These are phyloP conservation scores for Hydrotaea diabolus DNA, from an alignment of 2,888 invertebrate species.

Conservation along the genomic window DNA sequence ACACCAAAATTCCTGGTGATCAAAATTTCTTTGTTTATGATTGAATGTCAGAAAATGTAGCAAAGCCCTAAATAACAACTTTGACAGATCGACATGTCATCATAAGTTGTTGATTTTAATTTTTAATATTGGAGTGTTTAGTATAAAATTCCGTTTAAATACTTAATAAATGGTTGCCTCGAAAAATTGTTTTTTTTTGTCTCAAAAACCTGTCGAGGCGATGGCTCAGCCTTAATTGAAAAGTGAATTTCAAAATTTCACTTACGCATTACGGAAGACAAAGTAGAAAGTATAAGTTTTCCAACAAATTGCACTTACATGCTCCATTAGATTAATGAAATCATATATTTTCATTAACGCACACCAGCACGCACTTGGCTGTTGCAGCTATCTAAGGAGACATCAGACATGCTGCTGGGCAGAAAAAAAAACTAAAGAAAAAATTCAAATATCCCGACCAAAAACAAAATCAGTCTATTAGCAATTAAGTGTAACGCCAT, in stretches of 20 bases:
- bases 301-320: constrained; percentile 16
- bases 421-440: neutral
- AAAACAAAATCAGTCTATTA: constrained; percentile 30
- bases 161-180: no score
- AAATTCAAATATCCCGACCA: neutral
- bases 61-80: no score
- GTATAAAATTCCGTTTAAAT: no score
- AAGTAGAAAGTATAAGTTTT: neutral
- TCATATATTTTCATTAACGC: constrained; percentile 24
- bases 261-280: constrained; percentile 24
- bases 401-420: neutral
- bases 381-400: neutral
- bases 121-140: no score
- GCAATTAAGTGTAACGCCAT: constrained; percentile 40
- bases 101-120: no score
- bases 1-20: no score
- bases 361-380: neutral
- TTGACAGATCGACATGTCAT: no score
- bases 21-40: no score
- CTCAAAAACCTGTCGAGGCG: neutral
- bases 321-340: constrained; percentile 34
- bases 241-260: neutral
- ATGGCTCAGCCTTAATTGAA: neutral
- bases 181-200: no score
- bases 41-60: no score